A percentile compares a stretch with the other conserved stretches of the same genome.
Conservation (phyloP, 2,888 invertebrate species). For the Tryphoninae sp. region DNA sequence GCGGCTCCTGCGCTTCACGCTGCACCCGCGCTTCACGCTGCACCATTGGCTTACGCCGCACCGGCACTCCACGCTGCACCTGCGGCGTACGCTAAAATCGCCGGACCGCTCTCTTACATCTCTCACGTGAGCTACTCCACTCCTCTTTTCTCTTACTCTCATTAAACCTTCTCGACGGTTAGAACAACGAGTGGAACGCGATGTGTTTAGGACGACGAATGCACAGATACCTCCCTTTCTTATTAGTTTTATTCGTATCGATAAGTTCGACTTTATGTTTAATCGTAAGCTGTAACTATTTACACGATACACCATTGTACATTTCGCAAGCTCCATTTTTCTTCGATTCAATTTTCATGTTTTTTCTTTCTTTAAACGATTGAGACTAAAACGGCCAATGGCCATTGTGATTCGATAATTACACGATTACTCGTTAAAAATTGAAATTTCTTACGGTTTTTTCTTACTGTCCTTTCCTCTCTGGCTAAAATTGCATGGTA, state of each 20-base stretch:
- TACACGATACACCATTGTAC: slow-evolving; percentile 33
- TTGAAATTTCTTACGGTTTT: background rate
- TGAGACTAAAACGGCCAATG: background rate
- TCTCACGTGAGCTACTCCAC: slow-evolving; percentile 68
- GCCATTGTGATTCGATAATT: slow-evolving; percentile 39
- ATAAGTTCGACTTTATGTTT: slow-evolving; percentile 16
- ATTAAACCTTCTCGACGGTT: slow-evolving; percentile 33
- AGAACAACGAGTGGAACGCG: slow-evolving; percentile 1
- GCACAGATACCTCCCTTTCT: slow-evolving; percentile 56
- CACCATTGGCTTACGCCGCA: slow-evolving; percentile 44
- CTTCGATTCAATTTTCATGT: slow-evolving; percentile 10
- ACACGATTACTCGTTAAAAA: slow-evolving; percentile 15
- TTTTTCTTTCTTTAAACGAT: background rate
- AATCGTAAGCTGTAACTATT: slow-evolving; percentile 49
- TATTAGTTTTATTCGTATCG: slow-evolving; percentile 19
- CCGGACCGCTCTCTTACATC: slow-evolving; percentile 65
- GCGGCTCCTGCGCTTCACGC: slow-evolving; percentile 32
- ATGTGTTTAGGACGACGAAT: slow-evolving; percentile 48
- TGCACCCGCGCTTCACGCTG: slow-evolving; percentile 28
- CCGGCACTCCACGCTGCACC: slow-evolving; percentile 77
- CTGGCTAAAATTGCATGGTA: background rate
- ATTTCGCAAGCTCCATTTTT: slow-evolving; percentile 78
- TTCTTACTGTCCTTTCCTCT: background rate
- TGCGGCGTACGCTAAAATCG: slow-evolving; percentile 77
- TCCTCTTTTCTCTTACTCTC: slow-evolving; percentile 68